Percentiles rank a stretch among this genome's conserved stretches.
phyloP scores from a whole-genome alignment of 2,113 vertebrate species.

The Cairina moschata region DNA sequence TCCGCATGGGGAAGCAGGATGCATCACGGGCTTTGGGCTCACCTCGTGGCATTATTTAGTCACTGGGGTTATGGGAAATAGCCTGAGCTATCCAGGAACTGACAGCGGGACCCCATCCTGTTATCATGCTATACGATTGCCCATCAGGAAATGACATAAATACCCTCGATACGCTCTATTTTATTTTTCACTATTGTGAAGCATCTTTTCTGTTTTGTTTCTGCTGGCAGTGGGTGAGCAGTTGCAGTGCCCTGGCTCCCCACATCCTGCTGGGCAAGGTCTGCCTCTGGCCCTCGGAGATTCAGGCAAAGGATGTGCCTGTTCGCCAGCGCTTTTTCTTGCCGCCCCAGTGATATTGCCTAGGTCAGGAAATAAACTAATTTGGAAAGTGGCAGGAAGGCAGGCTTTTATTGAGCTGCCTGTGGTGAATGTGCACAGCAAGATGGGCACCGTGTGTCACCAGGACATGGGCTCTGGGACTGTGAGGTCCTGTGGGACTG shows the following conservation, averaged over 20 bases:
- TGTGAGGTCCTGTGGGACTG: background rate
- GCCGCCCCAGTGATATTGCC: conserved; percentile 32
- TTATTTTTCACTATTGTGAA: conserved; percentile 57
- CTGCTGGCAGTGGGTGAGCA: conserved; percentile 32
- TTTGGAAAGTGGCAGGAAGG: conserved; percentile 72
- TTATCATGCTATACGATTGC: conserved; percentile 67
- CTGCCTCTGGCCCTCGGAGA: conserved; percentile 38
- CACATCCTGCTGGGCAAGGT: conserved; percentile 58
- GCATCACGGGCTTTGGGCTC: conserved; percentile 10
- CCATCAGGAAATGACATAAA: conserved; percentile 73
- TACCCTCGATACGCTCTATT: background rate
- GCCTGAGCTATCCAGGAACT: conserved; percentile 66
- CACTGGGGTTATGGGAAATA: conserved; percentile 69
- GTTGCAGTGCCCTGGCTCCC: background rate
- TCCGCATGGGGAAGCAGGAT: conserved; percentile 61
- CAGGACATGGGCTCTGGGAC: rapidly evolving
- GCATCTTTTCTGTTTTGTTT: conserved; percentile 57
- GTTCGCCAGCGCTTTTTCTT: conserved; percentile 48
- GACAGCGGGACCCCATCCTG: conserved; percentile 73
- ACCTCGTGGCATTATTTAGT: conserved; percentile 1
- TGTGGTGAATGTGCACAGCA: background rate
- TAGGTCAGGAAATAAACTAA: conserved; percentile 52
- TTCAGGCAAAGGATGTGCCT: conserved; percentile 42
- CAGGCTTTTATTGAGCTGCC: background rate
- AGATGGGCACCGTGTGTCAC: background rate